Conservation (phyloP, 1,140 invertebrate species). For the Whitmania pigra region DNA sequence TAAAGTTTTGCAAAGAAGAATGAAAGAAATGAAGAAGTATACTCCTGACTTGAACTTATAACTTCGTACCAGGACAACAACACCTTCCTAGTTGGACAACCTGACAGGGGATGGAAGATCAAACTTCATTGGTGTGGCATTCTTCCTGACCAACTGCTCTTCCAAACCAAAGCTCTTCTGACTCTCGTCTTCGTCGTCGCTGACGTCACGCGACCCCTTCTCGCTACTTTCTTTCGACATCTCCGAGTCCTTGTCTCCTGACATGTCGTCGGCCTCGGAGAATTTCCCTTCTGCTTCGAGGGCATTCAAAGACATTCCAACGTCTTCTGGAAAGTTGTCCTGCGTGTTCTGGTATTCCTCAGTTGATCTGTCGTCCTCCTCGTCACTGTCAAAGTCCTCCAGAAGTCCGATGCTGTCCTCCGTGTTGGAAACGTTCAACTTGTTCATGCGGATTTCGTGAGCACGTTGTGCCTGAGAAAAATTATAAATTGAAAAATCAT, state of each 20-base stretch:
- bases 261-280: background rate
- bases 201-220: background rate
- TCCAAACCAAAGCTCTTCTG: conserved; percentile 12
- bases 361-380: background rate
- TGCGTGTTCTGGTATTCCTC: too few relatives aligned
- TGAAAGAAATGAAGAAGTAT: background rate
- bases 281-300: too few relatives aligned
- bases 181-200: conserved; percentile 14
- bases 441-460: conserved; percentile 67
- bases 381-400: conserved; percentile 1
- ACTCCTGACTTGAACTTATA: background rate
- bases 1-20: background rate
- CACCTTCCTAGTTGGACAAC: too few relatives aligned
- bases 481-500: too few relatives aligned
- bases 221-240: background rate
- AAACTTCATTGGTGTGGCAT: background rate
- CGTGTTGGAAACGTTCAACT: conserved; percentile 22
- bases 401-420: conserved; percentile 14
- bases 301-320: background rate
- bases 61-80: background rate
- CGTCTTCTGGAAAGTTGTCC: background rate
- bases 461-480: conserved; percentile 61
- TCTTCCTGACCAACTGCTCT: conserved; percentile 1
- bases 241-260: background rate
- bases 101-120: too few relatives aligned